Percentiles rank a stretch among this genome's conserved stretches.
Evolutionary conservation across 2,797 vertebrate genomes (phyloP).

Genomic region (Helarctos malayanus): DNA sequence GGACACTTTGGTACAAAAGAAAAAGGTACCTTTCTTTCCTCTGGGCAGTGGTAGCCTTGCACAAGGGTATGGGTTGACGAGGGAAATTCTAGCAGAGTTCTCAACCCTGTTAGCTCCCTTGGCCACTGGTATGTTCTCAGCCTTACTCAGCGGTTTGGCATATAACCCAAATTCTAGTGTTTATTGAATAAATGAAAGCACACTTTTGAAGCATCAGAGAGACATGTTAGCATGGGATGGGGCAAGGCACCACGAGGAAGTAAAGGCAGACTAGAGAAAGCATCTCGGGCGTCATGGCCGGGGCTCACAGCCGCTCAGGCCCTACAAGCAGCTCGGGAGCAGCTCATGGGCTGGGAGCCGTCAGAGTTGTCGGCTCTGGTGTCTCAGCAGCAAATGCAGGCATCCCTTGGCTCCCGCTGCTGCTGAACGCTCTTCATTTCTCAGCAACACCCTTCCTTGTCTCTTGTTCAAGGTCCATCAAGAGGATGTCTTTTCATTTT

Average conservation of each 20-base stretch:
- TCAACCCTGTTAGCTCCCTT: not conserved
- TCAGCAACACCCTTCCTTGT: not conserved
- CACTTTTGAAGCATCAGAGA: constrained; percentile 2
- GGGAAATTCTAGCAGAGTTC: not conserved
- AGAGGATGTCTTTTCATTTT: constrained; percentile 13
- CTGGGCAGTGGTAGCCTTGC: not conserved
- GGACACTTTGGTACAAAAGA: not conserved
- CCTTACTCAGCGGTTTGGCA: not conserved
- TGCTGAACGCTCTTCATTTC: not conserved
- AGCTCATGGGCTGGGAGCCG: not conserved
- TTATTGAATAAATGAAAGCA: constrained; percentile 8
- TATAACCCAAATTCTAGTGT: not conserved
- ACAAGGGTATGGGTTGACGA: not conserved
- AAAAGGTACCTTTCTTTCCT: not conserved
- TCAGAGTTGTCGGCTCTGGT: too few relatives aligned
- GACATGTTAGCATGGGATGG: not conserved
- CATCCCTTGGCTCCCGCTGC: not conserved
- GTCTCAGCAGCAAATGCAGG: not conserved
- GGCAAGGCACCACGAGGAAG: not conserved
- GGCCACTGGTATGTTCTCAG: not conserved
- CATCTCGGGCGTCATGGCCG: not conserved
- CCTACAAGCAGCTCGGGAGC: not conserved
- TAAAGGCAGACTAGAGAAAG: not conserved
- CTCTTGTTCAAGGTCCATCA: not conserved
- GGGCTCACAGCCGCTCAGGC: not conserved